phyloP scores from a whole-genome alignment of 2,113 vertebrate genomes.

The Mustelus asterias region DNA sequence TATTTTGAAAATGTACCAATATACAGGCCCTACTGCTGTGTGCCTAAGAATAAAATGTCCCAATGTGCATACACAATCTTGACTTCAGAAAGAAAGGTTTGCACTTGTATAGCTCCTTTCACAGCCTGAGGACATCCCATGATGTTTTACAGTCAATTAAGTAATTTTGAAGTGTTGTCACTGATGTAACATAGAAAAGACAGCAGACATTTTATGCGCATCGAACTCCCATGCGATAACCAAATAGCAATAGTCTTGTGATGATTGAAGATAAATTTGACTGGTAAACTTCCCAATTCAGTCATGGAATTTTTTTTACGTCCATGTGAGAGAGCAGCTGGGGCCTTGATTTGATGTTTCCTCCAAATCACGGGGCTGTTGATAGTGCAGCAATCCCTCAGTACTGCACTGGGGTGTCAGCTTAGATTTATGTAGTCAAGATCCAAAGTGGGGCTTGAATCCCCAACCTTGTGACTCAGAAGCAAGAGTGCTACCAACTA shows the following conservation, averaged over 20 bases:
- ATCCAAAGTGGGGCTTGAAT: too few species aligned
- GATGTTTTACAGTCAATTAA: background rate
- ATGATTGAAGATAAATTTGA: background rate
- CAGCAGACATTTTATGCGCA: background rate
- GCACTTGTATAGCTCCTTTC: too few species aligned
- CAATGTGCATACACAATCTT: background rate
- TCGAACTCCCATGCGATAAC: background rate
- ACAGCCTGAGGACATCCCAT: too few species aligned
- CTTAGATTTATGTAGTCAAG: too few species aligned
- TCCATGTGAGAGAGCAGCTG: background rate
- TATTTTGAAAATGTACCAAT: background rate
- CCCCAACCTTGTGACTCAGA: too few species aligned
- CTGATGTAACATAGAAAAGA: background rate
- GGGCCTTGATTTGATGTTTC: background rate
- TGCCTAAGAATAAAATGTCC: background rate
- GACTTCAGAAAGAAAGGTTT: background rate
- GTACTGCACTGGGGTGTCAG: background rate
- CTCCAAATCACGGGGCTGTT: background rate
- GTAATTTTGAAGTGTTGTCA: background rate
- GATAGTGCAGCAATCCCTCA: background rate
- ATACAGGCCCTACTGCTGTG: background rate
- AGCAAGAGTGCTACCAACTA: too few species aligned
- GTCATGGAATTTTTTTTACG: background rate
- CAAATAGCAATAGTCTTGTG: background rate
- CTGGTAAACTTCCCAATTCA: background rate